Evolutionary conservation across 2,888 invertebrate species (phyloP), one percentile per base, ranked within the genome.

Genomic region (Sepioteuthis lessoniana): DNA sequence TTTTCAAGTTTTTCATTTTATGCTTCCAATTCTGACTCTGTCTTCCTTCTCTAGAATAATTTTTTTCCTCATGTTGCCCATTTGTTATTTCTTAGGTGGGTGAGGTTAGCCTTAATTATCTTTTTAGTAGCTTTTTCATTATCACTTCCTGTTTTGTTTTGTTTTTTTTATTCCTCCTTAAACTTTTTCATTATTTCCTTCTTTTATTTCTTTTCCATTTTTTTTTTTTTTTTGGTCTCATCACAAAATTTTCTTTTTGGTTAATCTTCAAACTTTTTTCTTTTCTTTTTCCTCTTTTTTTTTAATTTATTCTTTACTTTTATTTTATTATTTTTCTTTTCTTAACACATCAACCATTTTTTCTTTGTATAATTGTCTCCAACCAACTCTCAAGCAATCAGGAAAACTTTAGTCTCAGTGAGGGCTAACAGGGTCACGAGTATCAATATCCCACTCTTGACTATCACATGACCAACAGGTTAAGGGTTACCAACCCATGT

Each of bases 281-380:
- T 76, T 35, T 21, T 76, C 35, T 35, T 76, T 13, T 35, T 16
- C n/a, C 1, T 16, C 19, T 35, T 13, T 19, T 0, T 76, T 10
- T 76, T 13, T 76, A n/a, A 21, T 21, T 5, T 28, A 4, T 21
- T 5, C 21, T 55, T 25, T 55, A 25, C 21, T 55, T 55, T 25
- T 55, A 5, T 55, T 76, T 16, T 76, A 35, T 76, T 16, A n/a
- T n/a, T 35, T n/a, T 35, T n/a, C 13, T 13, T n/a, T n/a, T 19
- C n/a, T 76, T 76, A 76, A 76, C 76, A n/a, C 76, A n/a, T 76
- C 76, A n/a, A 76, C 76, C n/a, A n/a, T 76, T 76, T 28, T 55
- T n/a, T 16, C n/a, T 21, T n/a, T 13, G n/a, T 2, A 76, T 35
- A 76, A 31, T 76, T 76, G 10, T 31, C 76, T 76, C 76, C 35